Base-by-base conservation (phyloP, 2,113 vertebrate species). In the Sorex araneus region DNA sequence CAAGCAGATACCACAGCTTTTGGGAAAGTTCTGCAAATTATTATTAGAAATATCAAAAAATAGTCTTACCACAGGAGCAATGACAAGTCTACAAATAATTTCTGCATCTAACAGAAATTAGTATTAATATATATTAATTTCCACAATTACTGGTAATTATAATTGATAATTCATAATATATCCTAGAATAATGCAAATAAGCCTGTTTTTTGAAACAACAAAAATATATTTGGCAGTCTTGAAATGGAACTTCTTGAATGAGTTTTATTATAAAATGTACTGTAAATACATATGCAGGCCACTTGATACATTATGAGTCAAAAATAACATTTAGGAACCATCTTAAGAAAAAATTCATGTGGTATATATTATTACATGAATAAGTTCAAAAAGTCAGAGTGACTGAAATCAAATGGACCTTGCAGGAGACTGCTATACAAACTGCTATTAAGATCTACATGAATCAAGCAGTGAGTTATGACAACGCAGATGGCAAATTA, bases 221-320 rank as follows among this genome's bases (percentile, higher is more conserved):
- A 85, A 88, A 77, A 81, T 43, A 79, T 50, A 34, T 70, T 74
- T 21, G 50, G 54, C 36, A 80, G 32, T 77, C 70, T 67, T 90
- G 34, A 93, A 21, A 87, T 30, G 27, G 63, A 92, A 8, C 11
- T 87, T 71, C 23, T 94, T 83, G 30, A 90, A 90, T 88, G 69
- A 89, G 93, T 69, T 86, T 94, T 60, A 85, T 47, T 78, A 92
- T 66, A 94, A 91, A 78, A 87, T 69, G 1, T 32, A 89, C 69
- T 82, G 93, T 84, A 87, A 32, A 81, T 63, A 45, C 36, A 81
- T 30, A 32, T 76, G 36, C 4, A 86, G 8, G 9, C 30, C 73
- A 77, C 25, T 94, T 54, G 89, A 15, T 70, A 50, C 15, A 71
- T 7, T 94, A 3, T 75, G 25, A 85, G 86, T 13, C 57, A 87